These are phyloP conservation scores for Ameiurus melas DNA, from an alignment of 2,113 vertebrate species.

Conservation along the genomic window DNA sequence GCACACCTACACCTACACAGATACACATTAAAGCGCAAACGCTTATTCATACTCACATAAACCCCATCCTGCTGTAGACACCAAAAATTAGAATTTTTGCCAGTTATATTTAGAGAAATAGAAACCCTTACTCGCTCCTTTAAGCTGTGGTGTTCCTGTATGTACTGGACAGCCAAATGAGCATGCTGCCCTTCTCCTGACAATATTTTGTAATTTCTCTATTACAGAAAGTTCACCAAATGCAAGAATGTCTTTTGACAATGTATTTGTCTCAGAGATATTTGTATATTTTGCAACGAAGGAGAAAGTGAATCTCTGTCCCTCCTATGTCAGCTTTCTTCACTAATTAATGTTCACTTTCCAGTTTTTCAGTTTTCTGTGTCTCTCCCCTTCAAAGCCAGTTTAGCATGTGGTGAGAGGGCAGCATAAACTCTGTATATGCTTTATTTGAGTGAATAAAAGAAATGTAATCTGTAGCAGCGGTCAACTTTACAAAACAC, in stretches of 20 bases:
- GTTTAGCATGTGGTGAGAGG: not conserved
- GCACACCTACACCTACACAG: not conserved
- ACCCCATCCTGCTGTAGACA: not conserved
- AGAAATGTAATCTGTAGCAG: too few relatives aligned
- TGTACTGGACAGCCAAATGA: not conserved
- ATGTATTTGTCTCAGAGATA: not conserved
- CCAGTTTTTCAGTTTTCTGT: not conserved
- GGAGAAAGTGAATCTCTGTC: not conserved
- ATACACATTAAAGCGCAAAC: not conserved
- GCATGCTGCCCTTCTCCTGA: not conserved
- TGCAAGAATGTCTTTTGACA: too few relatives aligned
- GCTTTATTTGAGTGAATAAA: not conserved
- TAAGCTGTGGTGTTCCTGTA: not conserved
- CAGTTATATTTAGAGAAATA: not conserved
- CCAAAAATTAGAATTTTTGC: not conserved
- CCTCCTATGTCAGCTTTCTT: not conserved
- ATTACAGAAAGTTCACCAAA: not conserved
- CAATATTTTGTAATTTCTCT: not conserved
- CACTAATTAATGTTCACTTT: not conserved
- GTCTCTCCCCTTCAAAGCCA: not conserved
- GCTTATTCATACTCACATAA: not conserved
- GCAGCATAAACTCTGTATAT: not conserved
- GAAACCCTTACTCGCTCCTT: not conserved
- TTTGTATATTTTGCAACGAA: not conserved
- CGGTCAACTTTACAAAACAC: too few relatives aligned